phyloP scores from a whole-genome alignment of 2,113 vertebrate species.

The Edolisoma coerulescens region DNA sequence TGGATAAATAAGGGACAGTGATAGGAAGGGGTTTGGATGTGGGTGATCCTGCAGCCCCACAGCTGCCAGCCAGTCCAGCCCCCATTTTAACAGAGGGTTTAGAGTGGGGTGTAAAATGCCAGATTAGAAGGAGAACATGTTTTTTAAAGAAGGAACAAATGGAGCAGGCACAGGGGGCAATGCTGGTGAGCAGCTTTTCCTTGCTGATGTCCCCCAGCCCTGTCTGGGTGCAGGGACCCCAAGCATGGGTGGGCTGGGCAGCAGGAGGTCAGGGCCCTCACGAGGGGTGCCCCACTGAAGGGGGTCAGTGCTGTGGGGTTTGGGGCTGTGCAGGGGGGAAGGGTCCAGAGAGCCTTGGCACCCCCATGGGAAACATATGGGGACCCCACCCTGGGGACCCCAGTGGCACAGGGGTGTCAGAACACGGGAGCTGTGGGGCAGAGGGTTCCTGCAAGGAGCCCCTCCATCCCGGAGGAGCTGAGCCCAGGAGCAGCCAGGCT shows the following conservation, averaged over 20 bases:
- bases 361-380: rapidly evolving
- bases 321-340: background rate
- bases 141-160: background rate
- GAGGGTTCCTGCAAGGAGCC: rapidly evolving
- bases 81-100: rapidly evolving
- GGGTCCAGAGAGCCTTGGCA: background rate
- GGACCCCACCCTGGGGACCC: background rate
- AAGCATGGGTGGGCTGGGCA: background rate
- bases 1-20: background rate
- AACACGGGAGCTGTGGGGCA: background rate
- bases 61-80: background rate
- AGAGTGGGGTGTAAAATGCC: background rate
- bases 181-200: background rate
- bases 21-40: background rate
- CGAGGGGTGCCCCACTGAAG: rapidly evolving
- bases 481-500: background rate
- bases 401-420: rapidly evolving
- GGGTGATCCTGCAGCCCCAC: background rate
- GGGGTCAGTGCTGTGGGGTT: background rate
- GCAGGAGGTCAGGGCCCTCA: background rate
- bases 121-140: background rate
- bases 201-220: background rate
- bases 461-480: background rate
- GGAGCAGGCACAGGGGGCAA: background rate
- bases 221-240: background rate